phyloP scores from a whole-genome alignment of 2,113 vertebrate species.

The Grus americana region DNA sequence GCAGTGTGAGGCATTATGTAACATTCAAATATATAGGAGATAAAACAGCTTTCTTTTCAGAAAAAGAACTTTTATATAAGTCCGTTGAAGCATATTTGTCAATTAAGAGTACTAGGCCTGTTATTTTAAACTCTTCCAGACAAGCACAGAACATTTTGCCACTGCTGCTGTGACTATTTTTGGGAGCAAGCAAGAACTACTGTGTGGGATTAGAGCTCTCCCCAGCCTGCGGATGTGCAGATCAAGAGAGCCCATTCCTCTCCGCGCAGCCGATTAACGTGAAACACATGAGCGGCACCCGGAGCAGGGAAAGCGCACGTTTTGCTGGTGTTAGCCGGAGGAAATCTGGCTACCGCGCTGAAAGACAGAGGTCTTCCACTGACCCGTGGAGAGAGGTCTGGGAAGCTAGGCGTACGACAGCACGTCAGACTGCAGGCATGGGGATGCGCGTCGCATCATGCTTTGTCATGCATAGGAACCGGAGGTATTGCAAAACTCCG shows the following conservation, averaged over 20 bases:
- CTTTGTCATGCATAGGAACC: background rate
- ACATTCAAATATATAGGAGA: background rate
- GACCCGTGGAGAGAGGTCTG: background rate
- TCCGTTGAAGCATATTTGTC: background rate
- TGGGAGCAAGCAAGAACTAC: background rate
- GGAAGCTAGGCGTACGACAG: background rate
- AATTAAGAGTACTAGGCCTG: background rate
- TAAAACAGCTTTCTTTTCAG: background rate
- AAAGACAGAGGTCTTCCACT: background rate
- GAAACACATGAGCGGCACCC: background rate
- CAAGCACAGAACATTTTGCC: background rate
- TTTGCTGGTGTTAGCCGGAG: background rate
- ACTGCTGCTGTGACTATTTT: background rate
- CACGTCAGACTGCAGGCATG: background rate
- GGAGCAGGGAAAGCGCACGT: accelerated
- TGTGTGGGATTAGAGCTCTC: background rate
- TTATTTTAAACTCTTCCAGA: background rate
- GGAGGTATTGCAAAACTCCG: background rate
- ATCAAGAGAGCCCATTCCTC: accelerated
- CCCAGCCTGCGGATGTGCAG: background rate
- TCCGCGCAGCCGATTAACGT: accelerated
- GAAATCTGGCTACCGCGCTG: background rate
- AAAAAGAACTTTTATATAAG: background rate
- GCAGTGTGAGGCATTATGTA: background rate
- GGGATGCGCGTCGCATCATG: accelerated